Evolutionary conservation across 2,113 vertebrate genomes (phyloP).

Genomic region (Fulica atra): DNA sequence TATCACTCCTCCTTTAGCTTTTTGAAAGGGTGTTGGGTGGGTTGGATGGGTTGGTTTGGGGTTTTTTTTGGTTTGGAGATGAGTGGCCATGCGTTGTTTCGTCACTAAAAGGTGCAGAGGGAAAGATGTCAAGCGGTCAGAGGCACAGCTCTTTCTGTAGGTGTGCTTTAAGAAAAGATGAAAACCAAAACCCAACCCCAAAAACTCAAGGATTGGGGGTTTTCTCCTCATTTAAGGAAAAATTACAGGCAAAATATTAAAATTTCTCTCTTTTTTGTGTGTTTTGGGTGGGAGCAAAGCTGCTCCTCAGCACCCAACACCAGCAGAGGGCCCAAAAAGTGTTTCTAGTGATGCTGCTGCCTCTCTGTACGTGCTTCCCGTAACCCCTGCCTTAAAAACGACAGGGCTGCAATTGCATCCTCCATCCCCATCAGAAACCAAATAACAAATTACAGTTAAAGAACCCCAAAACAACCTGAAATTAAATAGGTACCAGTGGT

Average conservation of each 20-base stretch:
- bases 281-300: not conserved
- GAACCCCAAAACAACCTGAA: not conserved
- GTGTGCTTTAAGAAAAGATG: not conserved
- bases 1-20: not conserved
- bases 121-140: accelerated
- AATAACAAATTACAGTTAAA: too few species aligned
- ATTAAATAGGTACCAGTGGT: not conserved
- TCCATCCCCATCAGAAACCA: not conserved
- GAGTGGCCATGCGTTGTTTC: not conserved
- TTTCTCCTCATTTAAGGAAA: not conserved
- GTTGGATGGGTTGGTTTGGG: too few species aligned
- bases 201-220: accelerated
- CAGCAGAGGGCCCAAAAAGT: conserved; percentile 26
- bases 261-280: accelerated
- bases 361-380: accelerated
- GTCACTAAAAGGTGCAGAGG: not conserved
- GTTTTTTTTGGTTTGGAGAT: not conserved
- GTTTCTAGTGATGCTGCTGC: not conserved
- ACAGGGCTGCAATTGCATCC: too few species aligned
- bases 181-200: too few species aligned
- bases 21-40: not conserved
- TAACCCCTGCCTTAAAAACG: not conserved
- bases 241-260: not conserved
- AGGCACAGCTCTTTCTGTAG: accelerated
- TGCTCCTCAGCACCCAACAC: not conserved